phyloP scores from a whole-genome alignment of 2,113 vertebrate species.

The Erpornis zantholeuca region DNA sequence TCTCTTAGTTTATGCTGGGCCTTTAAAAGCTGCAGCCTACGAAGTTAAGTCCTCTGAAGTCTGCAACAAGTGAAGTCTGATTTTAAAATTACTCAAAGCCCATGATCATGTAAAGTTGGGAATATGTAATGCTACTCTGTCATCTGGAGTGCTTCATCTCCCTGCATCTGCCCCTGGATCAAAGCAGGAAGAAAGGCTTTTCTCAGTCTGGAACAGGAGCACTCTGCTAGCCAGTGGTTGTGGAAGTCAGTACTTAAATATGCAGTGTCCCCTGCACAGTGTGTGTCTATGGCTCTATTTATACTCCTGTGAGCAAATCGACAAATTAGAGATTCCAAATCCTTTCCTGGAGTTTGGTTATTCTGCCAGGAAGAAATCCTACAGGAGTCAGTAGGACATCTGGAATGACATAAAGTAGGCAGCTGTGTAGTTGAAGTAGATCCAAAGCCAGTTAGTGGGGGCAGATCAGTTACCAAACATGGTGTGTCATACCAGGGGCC shows the following conservation, averaged over 20 bases:
- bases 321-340: not conserved
- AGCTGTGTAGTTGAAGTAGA: not conserved
- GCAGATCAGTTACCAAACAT: not conserved
- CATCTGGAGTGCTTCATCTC: not conserved
- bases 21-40: not conserved
- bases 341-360: not conserved
- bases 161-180: not conserved
- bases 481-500: not conserved
- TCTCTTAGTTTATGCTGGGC: not conserved
- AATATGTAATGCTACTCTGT: not conserved
- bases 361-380: not conserved
- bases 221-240: not conserved
- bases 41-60: not conserved
- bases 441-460: not conserved
- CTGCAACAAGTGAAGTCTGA: not conserved
- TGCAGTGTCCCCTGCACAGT: not conserved
- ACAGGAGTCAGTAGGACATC: not conserved
- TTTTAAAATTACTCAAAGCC: not conserved
- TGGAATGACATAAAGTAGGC: not conserved
- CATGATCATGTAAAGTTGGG: not conserved
- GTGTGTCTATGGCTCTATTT: not conserved
- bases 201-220: not conserved
- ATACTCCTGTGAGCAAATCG: not conserved
- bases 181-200: not conserved
- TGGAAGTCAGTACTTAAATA: not conserved